Evolutionary conservation across 2,888 invertebrate genomes (phyloP).

Genomic region (Microctonus brassicae): DNA sequence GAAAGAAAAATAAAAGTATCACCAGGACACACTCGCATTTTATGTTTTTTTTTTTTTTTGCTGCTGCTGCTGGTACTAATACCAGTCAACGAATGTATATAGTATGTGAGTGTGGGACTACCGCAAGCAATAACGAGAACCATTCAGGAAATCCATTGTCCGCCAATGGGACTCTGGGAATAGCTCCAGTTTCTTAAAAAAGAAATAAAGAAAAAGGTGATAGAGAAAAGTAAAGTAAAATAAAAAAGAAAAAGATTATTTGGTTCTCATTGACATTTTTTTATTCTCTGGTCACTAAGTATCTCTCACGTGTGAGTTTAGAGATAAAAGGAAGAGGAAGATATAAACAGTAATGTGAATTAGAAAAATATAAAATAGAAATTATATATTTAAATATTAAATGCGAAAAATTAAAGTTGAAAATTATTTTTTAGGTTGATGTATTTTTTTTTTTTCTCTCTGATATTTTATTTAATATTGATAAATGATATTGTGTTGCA

Average conservation of each 20-base stretch:
- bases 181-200: conserved; percentile 51
- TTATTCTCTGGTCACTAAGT: too few species aligned
- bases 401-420: too few species aligned
- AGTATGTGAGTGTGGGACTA: conserved; percentile 42
- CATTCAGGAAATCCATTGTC: conserved; percentile 56
- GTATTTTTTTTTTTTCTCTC: neutral
- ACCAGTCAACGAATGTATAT: neutral
- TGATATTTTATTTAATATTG: neutral
- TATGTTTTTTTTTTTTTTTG: neutral
- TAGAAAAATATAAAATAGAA: too few species aligned
- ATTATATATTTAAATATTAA: too few species aligned
- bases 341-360: too few species aligned
- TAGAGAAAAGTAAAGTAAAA: conserved; percentile 6
- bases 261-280: conserved; percentile 2
- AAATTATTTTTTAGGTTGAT: too few species aligned
- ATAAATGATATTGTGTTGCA: neutral
- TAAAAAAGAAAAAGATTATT: conserved; percentile 28
- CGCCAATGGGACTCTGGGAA: conserved; percentile 33
- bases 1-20: neutral
- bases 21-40: neutral
- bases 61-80: neutral
- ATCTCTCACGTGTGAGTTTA: too few species aligned
- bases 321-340: too few species aligned
- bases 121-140: conserved; percentile 59
- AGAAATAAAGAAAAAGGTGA: conserved; percentile 25